A percentile compares a stretch with the other conserved stretches of the same genome.
phyloP scores from a whole-genome alignment of 2,888 invertebrate genomes.

The Caenorhabditis afra region DNA sequence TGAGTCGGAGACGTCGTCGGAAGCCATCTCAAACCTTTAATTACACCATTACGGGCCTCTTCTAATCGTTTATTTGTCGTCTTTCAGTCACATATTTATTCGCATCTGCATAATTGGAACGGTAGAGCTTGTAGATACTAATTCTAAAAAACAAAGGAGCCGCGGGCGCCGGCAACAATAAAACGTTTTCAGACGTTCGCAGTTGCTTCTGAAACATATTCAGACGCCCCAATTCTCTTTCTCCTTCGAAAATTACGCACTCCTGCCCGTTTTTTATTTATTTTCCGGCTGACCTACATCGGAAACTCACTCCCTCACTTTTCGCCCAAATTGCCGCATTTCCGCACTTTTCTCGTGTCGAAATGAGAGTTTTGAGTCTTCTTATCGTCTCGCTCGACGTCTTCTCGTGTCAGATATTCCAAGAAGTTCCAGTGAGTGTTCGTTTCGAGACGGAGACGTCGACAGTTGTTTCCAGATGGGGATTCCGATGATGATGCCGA shows the following conservation, averaged over 20 bases:
- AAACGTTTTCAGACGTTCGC: constrained; percentile 19
- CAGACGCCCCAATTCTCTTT: not conserved
- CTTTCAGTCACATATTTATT: constrained; percentile 42
- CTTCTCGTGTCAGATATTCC: constrained; percentile 37
- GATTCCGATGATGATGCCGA: constrained; percentile 30
- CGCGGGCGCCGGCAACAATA: no score
- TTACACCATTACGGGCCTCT: not conserved
- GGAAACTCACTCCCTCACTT: constrained; percentile 15
- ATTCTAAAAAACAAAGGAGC: no score
- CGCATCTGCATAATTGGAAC: constrained; percentile 28
- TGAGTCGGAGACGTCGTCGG: constrained; percentile 24
- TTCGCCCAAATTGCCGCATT: constrained; percentile 37
- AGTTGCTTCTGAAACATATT: constrained; percentile 3
- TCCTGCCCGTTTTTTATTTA: constrained; percentile 5
- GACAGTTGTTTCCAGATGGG: constrained; percentile 36
- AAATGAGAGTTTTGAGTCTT: no score
- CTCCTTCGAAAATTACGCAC: not conserved
- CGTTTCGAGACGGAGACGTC: constrained; percentile 33
- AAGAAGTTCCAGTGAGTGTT: constrained; percentile 41
- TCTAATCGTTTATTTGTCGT: constrained; percentile 25
- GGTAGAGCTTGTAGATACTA: constrained; percentile 45
- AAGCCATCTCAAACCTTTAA: not conserved
- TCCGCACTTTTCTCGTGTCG: not conserved
- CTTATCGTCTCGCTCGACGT: not conserved
- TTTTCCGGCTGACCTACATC: constrained; percentile 51